Evolutionary conservation across 2,797 vertebrate genomes (phyloP).

Genomic region (Varecia variegata): DNA sequence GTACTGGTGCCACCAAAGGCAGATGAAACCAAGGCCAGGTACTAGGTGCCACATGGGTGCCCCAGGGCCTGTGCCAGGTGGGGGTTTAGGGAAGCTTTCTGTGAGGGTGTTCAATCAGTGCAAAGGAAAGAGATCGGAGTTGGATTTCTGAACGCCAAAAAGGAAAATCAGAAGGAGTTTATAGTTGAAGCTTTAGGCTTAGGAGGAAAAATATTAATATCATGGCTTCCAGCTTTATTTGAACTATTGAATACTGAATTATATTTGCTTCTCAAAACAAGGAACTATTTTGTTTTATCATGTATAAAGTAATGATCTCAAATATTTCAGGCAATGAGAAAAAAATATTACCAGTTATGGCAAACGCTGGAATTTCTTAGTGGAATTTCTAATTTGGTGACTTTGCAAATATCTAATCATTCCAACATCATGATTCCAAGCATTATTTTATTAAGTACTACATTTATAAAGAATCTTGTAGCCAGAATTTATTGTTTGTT

Average conservation of each 20-base stretch:
- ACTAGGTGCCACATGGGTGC: background rate
- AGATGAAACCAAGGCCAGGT: background rate
- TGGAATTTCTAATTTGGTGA: conserved; percentile 56
- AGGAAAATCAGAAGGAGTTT: background rate
- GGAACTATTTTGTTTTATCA: conserved; percentile 13
- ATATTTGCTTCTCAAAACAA: conserved; percentile 43
- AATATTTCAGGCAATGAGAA: conserved; percentile 39
- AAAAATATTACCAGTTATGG: conserved; percentile 36
- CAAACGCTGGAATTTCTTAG: background rate
- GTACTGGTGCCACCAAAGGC: background rate
- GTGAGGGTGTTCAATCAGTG: background rate
- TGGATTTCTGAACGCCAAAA: background rate
- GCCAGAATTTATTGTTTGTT: conserved; percentile 69
- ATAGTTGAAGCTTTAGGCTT: background rate
- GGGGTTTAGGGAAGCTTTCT: background rate
- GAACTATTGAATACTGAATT: background rate
- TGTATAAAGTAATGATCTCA: background rate
- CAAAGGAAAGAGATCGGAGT: background rate
- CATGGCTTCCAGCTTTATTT: background rate
- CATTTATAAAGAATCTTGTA: conserved; percentile 47
- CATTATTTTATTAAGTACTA: conserved; percentile 51
- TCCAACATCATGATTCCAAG: conserved; percentile 36
- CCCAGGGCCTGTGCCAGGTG: no score
- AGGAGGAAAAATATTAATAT: background rate
- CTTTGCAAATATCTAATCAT: conserved; percentile 49